Conservation (phyloP, 2,113 vertebrate species). For the Desmodus rotundus region DNA sequence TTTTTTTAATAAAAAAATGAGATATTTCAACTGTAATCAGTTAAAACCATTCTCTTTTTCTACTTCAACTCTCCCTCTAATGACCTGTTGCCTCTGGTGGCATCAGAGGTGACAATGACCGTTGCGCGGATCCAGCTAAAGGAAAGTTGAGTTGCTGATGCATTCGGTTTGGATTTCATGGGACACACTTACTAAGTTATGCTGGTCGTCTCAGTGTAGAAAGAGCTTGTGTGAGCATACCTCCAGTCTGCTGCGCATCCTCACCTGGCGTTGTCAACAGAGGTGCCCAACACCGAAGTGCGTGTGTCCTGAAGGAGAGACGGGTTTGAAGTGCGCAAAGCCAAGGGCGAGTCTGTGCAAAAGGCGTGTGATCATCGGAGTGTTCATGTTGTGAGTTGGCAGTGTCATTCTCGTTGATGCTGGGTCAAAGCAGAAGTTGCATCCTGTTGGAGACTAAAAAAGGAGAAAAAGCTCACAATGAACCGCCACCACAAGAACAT, state of each 20-base stretch:
- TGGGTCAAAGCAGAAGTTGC: background rate
- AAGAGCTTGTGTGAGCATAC: background rate
- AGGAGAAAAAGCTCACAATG: background rate
- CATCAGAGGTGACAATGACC: background rate
- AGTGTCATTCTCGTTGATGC: background rate
- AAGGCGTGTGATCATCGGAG: background rate
- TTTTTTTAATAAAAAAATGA: background rate
- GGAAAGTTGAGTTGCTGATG: background rate
- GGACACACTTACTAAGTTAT: background rate
- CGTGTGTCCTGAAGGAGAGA: background rate
- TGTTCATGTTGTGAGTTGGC: background rate
- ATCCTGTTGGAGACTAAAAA: background rate
- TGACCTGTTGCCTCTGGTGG: background rate
- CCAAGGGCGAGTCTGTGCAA: background rate
- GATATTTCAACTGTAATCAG: background rate
- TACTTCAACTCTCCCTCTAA: background rate
- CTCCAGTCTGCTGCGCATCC: accelerated
- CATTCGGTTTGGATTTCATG: background rate
- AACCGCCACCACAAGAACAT: background rate
- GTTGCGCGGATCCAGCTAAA: background rate
- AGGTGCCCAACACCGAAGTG: background rate
- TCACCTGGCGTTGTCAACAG: background rate
- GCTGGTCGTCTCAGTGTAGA: background rate
- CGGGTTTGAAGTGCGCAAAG: background rate
- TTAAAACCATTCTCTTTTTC: background rate